Evolutionary conservation across 2,113 vertebrate genomes (phyloP).

Genomic region (Pangasianodon gigas): DNA sequence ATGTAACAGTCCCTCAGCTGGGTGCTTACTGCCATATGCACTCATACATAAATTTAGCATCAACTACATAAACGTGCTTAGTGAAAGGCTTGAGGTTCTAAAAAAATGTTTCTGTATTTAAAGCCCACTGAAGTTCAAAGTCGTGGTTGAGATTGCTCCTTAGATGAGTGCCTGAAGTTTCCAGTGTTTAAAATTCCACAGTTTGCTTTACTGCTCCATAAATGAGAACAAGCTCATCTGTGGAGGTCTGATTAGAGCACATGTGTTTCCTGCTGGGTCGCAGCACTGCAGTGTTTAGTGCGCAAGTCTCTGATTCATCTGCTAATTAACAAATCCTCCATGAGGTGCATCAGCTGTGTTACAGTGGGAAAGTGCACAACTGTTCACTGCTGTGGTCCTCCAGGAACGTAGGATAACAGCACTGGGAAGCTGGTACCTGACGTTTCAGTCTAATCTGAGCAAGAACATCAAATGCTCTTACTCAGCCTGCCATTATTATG

Average conservation of each 20-base stretch:
- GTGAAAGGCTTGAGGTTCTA: slow-evolving; percentile 29
- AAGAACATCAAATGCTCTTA: neutral
- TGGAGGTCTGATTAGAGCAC: slow-evolving; percentile 5
- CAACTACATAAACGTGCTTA: neutral
- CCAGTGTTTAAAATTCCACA: slow-evolving; percentile 50
- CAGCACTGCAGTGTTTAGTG: neutral
- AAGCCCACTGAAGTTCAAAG: slow-evolving; percentile 36
- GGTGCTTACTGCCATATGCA: neutral
- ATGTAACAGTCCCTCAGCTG: neutral
- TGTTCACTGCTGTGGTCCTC: neutral
- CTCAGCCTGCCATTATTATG: neutral
- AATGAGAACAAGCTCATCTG: slow-evolving; percentile 15
- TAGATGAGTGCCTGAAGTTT: slow-evolving; percentile 44
- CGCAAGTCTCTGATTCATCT: neutral
- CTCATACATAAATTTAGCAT: neutral
- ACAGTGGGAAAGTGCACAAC: neutral
- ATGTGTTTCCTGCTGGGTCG: slow-evolving; percentile 20
- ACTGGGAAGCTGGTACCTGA: neutral
- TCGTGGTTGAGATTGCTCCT: slow-evolving; percentile 21
- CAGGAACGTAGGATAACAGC: neutral
- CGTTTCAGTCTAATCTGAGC: neutral
- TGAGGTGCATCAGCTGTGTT: slow-evolving; percentile 16
- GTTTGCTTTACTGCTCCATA: slow-evolving; percentile 31
- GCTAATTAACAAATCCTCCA: slow-evolving; percentile 17
- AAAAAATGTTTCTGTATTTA: slow-evolving; percentile 26